These are phyloP conservation scores for Drosophila neoperkinsi DNA, from an alignment of 2,888 invertebrate genomes.

Conservation along the genomic window DNA sequence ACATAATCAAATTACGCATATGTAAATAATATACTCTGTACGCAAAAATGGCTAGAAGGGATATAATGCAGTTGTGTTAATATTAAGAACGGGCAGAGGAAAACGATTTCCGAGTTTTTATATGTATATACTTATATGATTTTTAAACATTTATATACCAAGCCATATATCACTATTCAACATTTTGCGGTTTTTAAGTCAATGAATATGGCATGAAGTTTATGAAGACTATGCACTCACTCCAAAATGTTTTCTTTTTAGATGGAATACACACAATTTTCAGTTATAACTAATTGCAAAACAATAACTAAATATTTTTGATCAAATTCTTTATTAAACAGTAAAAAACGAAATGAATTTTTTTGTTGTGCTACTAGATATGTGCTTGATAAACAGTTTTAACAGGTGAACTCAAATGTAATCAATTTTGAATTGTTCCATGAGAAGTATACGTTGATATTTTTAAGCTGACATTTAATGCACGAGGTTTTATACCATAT, in stretches of 20 bases:
- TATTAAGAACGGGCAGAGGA: background rate
- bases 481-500: background rate
- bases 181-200: background rate
- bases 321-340: background rate
- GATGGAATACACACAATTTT: background rate
- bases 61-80: background rate
- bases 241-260: background rate
- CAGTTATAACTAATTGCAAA: background rate
- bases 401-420: background rate
- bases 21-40: background rate
- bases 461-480: background rate
- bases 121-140: background rate
- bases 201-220: background rate
- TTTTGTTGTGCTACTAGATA: background rate
- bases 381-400: background rate
- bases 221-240: background rate
- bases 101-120: background rate
- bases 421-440: background rate
- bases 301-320: background rate
- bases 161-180: background rate
- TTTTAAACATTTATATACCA: background rate
- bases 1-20: slow-evolving; percentile 40
- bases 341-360: background rate
- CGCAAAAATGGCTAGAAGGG: background rate
- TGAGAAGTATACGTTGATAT: background rate